A percentile compares a stretch with the other conserved stretches of the same genome.
These are phyloP conservation scores for Pammene fasciana DNA, from an alignment of 2,888 invertebrate genomes.

Conservation along the genomic window DNA sequence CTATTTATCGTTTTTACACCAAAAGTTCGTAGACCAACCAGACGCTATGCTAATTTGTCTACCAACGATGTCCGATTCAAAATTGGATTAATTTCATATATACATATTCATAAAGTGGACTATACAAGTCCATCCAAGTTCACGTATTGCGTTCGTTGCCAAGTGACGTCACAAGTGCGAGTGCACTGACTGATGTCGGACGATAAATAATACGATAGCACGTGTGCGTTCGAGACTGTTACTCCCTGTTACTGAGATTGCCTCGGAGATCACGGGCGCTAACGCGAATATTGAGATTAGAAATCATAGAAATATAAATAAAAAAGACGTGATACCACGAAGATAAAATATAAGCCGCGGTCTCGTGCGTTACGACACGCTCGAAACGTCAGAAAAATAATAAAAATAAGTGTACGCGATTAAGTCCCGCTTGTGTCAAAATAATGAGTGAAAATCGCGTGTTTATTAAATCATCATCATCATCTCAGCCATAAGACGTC, in stretches of 20 bases:
- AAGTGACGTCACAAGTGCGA: conserved; percentile 23
- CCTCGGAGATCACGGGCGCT: too few relatives aligned
- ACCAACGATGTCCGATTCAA: neutral
- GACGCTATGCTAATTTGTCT: neutral
- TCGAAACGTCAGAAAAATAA: too few relatives aligned
- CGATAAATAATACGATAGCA: conserved; percentile 23
- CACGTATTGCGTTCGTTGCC: conserved; percentile 12
- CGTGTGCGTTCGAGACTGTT: conserved; percentile 7
- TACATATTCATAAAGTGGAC: conserved; percentile 4
- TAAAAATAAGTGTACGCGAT: too few relatives aligned
- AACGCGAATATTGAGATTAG: too few relatives aligned
- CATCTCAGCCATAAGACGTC: too few relatives aligned
- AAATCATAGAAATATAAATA: too few relatives aligned
- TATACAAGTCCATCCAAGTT: conserved; percentile 1
- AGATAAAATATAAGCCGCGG: too few relatives aligned
- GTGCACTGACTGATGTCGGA: conserved; percentile 14
- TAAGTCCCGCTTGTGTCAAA: too few relatives aligned
- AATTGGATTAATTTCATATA: neutral
- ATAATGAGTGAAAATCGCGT: too few relatives aligned
- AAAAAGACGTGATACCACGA: too few relatives aligned
- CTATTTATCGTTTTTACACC: neutral
- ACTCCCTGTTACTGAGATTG: neutral
- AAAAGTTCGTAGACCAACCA: neutral
- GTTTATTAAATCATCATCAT: too few relatives aligned
- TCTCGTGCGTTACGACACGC: too few relatives aligned